Evolutionary conservation across 2,797 vertebrate species (phyloP), one percentile per base, ranked within the genome.

Genomic region (Miichthys miiuy): DNA sequence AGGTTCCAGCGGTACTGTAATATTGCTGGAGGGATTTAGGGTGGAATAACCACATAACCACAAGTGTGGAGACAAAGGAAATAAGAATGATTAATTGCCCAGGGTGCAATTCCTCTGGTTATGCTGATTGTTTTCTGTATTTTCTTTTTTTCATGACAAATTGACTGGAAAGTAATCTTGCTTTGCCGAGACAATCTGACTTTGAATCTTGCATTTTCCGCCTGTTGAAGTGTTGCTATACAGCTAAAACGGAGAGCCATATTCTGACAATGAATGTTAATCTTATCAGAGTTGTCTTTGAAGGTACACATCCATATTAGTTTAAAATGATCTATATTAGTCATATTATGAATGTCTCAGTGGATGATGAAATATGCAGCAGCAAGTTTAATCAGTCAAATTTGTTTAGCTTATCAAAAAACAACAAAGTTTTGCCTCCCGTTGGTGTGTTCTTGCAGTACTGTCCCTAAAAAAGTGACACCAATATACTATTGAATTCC

Each of bases 51-150:
- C 42, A 68, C 66, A 65, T 60, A 74, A 70, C 51, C 38, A 64
- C 60, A 77, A 56, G 52, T 66, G 63, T 62, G n/a, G 52, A 68
- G 30, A 64, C 50, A 77, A 47, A 54, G 48, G 16, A 57, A 54
- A 67, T 69, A 73, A 38, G 21, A 46, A 54, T 65, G 72, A 85
- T 85, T 82, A 79, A 87, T 79, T 68, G n/a, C 68, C 75, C 34
- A 42, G 62, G 61, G 56, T 47, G 34, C 38, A 27, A 44, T 56
- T 75, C 57, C 51, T 70, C 57, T 68, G 58, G 41, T 83, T 71
- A 48, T 52, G 47, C 62, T 81, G 70, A 79, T 81, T 85, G 70
- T 68, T 77, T 85, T 75, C 38, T 61, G 63, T 72, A 46, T 62
- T 50, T 52, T 69, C 68, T 54, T 77, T 54, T 80, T 68, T 18